phyloP scores from a whole-genome alignment of 2,113 vertebrate genomes.

The Oostethus manadensis region DNA sequence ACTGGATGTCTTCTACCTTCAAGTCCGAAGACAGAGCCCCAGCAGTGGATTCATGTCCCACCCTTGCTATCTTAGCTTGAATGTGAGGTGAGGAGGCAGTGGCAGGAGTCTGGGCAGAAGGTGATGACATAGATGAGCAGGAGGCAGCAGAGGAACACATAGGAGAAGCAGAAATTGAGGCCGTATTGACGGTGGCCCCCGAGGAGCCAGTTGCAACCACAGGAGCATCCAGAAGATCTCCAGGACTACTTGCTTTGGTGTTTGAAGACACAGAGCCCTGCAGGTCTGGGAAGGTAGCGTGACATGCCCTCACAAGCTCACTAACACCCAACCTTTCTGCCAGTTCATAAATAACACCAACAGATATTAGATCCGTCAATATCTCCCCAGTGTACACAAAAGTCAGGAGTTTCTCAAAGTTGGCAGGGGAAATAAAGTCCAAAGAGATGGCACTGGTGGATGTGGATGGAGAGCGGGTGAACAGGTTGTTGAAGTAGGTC shows the following conservation, averaged over 20 bases:
- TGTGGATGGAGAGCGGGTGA: conserved; percentile 63
- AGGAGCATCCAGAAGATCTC: conserved; percentile 40
- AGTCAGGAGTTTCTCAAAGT: conserved; percentile 93
- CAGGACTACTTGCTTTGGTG: conserved; percentile 11
- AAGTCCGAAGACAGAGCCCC: conserved; percentile 54
- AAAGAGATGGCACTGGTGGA: conserved; percentile 78
- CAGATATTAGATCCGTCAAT: conserved; percentile 88
- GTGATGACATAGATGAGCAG: conserved; percentile 59
- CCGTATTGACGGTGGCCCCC: conserved; percentile 9
- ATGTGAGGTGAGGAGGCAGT: conserved; percentile 51
- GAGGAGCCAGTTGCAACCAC: conserved; percentile 38
- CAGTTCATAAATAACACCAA: conserved; percentile 91
- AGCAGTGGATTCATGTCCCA: background rate
- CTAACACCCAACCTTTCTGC: conserved; percentile 86
- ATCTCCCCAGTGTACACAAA: conserved; percentile 94
- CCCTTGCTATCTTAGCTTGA: conserved; percentile 25
- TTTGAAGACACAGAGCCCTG: conserved; percentile 73
- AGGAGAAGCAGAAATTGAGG: conserved; percentile 42
- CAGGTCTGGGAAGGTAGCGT: conserved; percentile 90
- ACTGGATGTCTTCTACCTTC: conserved; percentile 76
- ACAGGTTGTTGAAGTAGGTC: conserved; percentile 87
- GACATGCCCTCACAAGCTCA: conserved; percentile 85
- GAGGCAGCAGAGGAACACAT: conserved; percentile 58
- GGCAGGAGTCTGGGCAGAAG: conserved; percentile 51
- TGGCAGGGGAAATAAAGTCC: conserved; percentile 88